Conservation (phyloP, 2,888 invertebrate species). For the Callinectes sapidus region DNA sequence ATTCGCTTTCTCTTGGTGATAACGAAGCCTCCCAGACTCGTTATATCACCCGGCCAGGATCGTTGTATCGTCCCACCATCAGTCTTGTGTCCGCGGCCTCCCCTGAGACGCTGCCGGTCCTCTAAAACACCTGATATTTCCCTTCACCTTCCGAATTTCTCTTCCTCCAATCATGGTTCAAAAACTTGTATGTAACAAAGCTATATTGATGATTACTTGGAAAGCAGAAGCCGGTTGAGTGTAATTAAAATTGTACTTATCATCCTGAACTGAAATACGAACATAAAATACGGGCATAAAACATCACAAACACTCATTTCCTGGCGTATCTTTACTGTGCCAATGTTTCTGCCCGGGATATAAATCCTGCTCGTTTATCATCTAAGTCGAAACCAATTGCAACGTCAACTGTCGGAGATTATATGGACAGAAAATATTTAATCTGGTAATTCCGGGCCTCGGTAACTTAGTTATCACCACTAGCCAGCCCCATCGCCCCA, state of each 20-base stretch:
- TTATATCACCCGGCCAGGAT: slow-evolving; percentile 7
- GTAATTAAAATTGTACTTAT: background rate
- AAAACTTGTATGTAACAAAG: background rate
- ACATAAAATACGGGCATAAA: background rate
- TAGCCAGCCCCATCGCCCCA: background rate
- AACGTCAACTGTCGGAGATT: slow-evolving; percentile 8
- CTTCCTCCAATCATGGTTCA: background rate
- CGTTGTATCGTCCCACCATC: slow-evolving; percentile 26
- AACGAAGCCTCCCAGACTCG: slow-evolving; percentile 22
- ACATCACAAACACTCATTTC: background rate
- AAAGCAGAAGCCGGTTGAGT: background rate
- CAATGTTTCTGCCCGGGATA: background rate
- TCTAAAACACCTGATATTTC: slow-evolving; percentile 16
- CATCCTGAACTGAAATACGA: background rate
- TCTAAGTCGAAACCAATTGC: slow-evolving; percentile 13
- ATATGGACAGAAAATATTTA: slow-evolving; percentile 14
- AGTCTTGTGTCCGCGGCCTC: slow-evolving; percentile 28
- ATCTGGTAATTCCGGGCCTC: slow-evolving; percentile 7
- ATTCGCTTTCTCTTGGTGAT: background rate
- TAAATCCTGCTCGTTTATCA: slow-evolving; percentile 6
- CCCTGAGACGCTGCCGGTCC: background rate
- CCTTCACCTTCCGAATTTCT: background rate
- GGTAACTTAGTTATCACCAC: slow-evolving; percentile 9
- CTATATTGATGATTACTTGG: background rate
- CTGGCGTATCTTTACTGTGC: background rate